These are phyloP conservation scores for Esox masquinongy DNA, from an alignment of 2,797 vertebrate genomes.

Conservation along the genomic window DNA sequence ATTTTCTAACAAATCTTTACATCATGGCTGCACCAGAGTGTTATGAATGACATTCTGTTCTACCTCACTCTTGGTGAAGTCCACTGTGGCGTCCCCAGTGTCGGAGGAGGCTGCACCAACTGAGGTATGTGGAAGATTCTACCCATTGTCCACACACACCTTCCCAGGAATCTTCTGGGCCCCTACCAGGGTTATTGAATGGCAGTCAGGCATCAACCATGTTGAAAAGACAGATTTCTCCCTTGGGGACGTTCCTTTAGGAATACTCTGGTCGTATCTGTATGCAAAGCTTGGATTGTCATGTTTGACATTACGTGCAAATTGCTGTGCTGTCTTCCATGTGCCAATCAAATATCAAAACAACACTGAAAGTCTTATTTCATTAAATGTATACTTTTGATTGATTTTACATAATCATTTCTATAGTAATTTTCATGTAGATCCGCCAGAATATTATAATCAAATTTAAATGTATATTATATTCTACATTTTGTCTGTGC, in stretches of 20 bases:
- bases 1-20: not conserved
- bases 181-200: not conserved
- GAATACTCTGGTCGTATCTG: not conserved
- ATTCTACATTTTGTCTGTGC: not conserved
- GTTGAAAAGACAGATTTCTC: not conserved
- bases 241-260: not conserved
- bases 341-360: not conserved
- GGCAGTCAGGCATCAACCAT: no score
- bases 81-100: conserved; percentile 62
- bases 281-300: not conserved
- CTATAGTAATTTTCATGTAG: not conserved
- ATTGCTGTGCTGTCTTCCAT: not conserved
- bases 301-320: not conserved
- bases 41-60: conserved; percentile 18
- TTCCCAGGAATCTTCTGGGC: not conserved
- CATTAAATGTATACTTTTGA: not conserved
- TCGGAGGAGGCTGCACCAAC: conserved; percentile 62
- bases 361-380: not conserved
- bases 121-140: conserved; percentile 60
- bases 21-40: not conserved
- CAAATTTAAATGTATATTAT: not conserved
- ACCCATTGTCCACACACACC: conserved; percentile 2
- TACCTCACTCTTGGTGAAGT: conserved; percentile 67
- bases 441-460: not conserved
- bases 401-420: not conserved